Evolutionary conservation across 2,888 invertebrate genomes (phyloP), one percentile per base, ranked within the genome.

Genomic region (Fissipunctia ypsillon): DNA sequence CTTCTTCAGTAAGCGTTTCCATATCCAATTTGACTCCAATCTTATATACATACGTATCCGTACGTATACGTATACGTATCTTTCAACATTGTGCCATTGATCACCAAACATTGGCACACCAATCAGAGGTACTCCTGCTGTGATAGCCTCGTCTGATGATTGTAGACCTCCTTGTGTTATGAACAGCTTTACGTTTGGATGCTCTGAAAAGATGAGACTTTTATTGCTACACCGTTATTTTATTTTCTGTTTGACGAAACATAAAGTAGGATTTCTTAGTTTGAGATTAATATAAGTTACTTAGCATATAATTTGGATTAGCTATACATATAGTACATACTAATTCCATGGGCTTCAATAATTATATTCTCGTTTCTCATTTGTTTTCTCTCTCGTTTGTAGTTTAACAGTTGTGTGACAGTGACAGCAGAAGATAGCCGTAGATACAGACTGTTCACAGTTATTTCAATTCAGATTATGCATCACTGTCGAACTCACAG

Each of bases 91-190:
- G 28, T 86, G 89, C 85, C 90, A 91, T 77, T 95, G 95, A 78
- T 96, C 95, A 0, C 89, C 92, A 16, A 93, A 82, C 87, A 95
- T 92, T 12, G 95, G 94, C 52, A 96, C 78, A 14, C 91, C 94
- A 10, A 96, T 87, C 1, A 95, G 73, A 3, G 95, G 95, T 1
- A 94, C 93, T 56, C 91, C 92, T 5, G 92, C 92, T 31, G 87
- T 88, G 19, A 95, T 90, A 2, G 95, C 92, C 79, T 96, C 96
- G 31, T 95, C 94, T 0, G 93, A 90, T 0, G 95, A 95, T 67
- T 95, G 95, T 3, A 94, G 79, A 3, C 96, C 96, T 61, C 94
- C 95, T 91, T 96, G 96, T 0, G 94, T 94, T 57, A 96, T 92
- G 69, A 96, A 96, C 2, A 95, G 69, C 77, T 95, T 96, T 0